Evolutionary conservation across 2,113 vertebrate genomes (phyloP).

Genomic region (Ctenodactylus gundi): DNA sequence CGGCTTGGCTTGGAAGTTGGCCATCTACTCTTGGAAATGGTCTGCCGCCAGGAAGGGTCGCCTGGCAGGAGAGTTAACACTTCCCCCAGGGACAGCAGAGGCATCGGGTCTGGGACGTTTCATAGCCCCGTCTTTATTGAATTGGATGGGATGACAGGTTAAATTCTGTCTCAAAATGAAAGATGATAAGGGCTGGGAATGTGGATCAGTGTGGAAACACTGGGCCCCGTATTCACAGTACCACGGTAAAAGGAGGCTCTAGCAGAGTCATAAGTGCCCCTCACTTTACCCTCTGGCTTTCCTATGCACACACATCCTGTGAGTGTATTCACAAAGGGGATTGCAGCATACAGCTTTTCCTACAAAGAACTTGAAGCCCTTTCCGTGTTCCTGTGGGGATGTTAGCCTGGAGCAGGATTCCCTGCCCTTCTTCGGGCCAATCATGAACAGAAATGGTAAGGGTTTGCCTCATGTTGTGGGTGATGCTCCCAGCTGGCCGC

Average conservation of each 20-base stretch:
- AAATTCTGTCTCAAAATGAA: no score
- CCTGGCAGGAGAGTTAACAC: background rate
- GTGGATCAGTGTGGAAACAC: no score
- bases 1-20: background rate
- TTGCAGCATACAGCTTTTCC: background rate
- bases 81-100: background rate
- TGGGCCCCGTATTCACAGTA: no score
- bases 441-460: background rate
- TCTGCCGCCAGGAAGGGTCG: background rate
- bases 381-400: background rate
- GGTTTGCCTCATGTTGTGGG: background rate
- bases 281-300: background rate
- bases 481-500: background rate
- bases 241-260: no score
- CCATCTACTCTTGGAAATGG: background rate
- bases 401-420: background rate
- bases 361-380: background rate
- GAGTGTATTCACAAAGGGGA: background rate
- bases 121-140: background rate
- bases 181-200: no score
- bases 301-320: background rate
- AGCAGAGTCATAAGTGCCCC: background rate
- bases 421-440: background rate
- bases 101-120: background rate
- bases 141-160: background rate